Evolutionary conservation across 2,888 invertebrate genomes (phyloP).

Genomic region (Cephonodes hylas): DNA sequence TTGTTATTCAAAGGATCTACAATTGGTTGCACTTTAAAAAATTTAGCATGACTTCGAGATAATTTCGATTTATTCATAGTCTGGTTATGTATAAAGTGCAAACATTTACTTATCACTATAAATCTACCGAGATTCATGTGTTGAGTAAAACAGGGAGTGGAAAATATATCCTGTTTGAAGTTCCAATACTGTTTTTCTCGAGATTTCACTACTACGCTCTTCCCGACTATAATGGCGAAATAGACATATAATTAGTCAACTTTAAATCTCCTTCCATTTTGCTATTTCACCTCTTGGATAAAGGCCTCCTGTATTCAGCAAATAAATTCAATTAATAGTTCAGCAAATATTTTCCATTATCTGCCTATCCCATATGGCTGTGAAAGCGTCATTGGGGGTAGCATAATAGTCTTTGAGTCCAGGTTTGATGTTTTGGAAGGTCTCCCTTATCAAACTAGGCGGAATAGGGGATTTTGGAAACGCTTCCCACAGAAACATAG

Average conservation of each 20-base stretch:
- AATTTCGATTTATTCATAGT: background rate
- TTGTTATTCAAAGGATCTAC: background rate
- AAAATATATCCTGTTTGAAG: background rate
- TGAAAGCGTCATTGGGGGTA: background rate
- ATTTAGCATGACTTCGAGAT: background rate
- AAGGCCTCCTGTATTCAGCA: background rate
- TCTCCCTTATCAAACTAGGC: background rate
- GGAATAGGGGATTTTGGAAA: background rate
- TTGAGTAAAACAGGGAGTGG: background rate
- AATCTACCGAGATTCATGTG: background rate
- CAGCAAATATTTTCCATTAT: background rate
- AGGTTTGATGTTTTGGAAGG: background rate
- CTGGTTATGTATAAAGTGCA: background rate
- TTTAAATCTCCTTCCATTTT: background rate
- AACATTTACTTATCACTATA: background rate
- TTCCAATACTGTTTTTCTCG: background rate
- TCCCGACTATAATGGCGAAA: background rate
- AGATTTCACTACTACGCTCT: background rate
- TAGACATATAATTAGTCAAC: background rate
- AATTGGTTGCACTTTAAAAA: background rate
- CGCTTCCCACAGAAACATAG: background rate
- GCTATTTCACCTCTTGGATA: background rate
- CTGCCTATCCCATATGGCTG: background rate
- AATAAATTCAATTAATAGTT: background rate
- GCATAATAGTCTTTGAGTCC: background rate